Evolutionary conservation across 2,888 invertebrate genomes (phyloP), one percentile per base, ranked within the genome.

Genomic region (Eupithecia tripunctaria): DNA sequence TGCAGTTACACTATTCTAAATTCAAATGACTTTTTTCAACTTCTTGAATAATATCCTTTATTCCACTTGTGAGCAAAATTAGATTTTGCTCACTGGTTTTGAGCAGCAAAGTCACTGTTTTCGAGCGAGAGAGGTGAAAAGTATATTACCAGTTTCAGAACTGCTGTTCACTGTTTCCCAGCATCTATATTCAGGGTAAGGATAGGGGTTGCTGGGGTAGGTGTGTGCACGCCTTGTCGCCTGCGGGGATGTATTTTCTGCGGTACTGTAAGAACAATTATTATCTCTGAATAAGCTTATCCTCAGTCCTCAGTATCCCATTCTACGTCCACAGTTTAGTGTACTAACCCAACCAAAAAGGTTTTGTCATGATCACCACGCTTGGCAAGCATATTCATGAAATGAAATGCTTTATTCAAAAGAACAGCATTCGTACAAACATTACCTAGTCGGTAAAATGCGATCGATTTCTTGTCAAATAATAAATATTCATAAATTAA

Each of bases 101-200:
- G n/a, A n/a, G n/a, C n/a, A n/a, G n/a, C n/a, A n/a, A n/a, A n/a
- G n/a, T n/a, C n/a, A n/a, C n/a, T n/a, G n/a, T n/a, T n/a, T n/a
- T n/a, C n/a, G n/a, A n/a, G n/a, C n/a, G n/a, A n/a, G n/a, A n/a
- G n/a, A n/a, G n/a, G n/a, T n/a, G 25, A 56, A 25, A 51, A 56
- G 25, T 51, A 21, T 56, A 56, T 56, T 56, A 56, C 56, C 56
- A 25, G 56, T 4, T 56, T 56, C 56, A 56, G 56, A 14, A 56
- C 25, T 12, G 25, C 56, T 56, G 12, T 14, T 25, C 8, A 89
- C 84, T 25, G 82, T 70, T 78, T 93, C 93, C 93, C 93, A 93
- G 8, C 83, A 71, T 56, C 93, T 84, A 76, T 91, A 92, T 72
- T 90, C 76, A 5, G 86, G 91, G 89, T 73, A 88, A 80, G 15